phyloP scores from a whole-genome alignment of 2,888 invertebrate genomes.

The Sialis lutaria region DNA sequence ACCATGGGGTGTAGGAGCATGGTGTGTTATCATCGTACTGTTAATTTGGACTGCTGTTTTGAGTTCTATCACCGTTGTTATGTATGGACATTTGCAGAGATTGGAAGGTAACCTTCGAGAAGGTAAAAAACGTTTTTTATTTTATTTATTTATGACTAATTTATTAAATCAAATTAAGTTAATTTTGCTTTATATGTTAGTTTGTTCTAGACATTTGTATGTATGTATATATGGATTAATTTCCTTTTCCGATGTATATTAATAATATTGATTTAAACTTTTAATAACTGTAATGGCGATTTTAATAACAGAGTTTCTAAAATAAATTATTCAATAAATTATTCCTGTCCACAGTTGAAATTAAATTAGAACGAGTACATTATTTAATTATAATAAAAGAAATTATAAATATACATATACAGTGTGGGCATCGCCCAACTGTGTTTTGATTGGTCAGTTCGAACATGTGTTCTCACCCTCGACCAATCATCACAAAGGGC shows the following conservation, averaged over 20 bases:
- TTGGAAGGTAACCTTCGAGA: slow-evolving; percentile 11
- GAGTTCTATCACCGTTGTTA: slow-evolving; percentile 12
- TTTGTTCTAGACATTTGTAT: not conserved
- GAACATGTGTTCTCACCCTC: too few species aligned
- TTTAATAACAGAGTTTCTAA: too few species aligned
- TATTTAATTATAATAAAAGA: not conserved
- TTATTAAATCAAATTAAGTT: not conserved
- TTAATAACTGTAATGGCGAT: too few species aligned
- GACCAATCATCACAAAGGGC: too few species aligned
- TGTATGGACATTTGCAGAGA: slow-evolving; percentile 11
- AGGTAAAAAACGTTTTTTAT: slow-evolving; percentile 9
- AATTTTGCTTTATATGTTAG: not conserved
- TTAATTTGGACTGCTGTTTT: slow-evolving; percentile 12
- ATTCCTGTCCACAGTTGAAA: too few species aligned
- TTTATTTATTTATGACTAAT: not conserved
- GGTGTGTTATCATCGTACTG: slow-evolving; percentile 4
- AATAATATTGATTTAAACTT: too few species aligned
- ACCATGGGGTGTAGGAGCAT: not conserved
- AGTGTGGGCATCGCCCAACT: too few species aligned
- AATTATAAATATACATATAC: not conserved
- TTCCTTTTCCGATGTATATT: too few species aligned
- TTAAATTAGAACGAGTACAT: too few species aligned
- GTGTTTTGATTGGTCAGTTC: too few species aligned
- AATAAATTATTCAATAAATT: too few species aligned
- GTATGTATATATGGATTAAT: not conserved